Base-by-base conservation (phyloP, 2,113 vertebrate genomes). In the Pterocles burchelli region DNA sequence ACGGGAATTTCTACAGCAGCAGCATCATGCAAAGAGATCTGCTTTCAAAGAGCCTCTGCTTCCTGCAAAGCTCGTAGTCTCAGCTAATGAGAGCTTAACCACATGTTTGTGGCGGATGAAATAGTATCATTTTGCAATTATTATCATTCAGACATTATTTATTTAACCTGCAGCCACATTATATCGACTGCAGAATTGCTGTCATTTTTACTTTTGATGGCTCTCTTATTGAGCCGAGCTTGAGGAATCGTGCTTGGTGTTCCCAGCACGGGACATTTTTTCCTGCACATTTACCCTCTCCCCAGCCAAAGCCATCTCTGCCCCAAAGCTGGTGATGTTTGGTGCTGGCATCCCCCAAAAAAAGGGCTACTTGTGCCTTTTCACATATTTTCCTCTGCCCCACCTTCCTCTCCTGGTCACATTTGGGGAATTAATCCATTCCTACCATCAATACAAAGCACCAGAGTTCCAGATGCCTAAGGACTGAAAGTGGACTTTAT, bases 151-250 rank as follows among this genome's bases (percentile, higher is more conserved):
- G 86, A 91, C 63, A 70, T 96, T 93, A 96, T 95, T 97, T 97
- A 97, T 97, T 97, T 97, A 97, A 97, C 95, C 94, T 95, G 58
- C 91, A 97, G 96, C 88, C 94, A 65, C 95, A 95, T 93, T 93
- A 89, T 96, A 97, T 97, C 49, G 96, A 96, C 95, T 92, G 94
- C 86, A 72, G 95, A 97, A 97, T 96, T 97, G 94, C 95, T 95
- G 96, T 96, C 96, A 90, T 96, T 97, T 96, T 96, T 92, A 90
- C 86, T 89, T 93, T 62, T 91, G 93, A 96, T 96, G 81, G 84
- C 92, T 94, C 81, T 86, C 57, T 96, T 52, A 94, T 62, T 49
- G 86, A 97, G 82, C 95, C 14, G 63, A 62, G 68, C 31, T 81
- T 43, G 65, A 92, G 84, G 62, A 95, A 85, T 63, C 28, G 71